Evolutionary conservation across 53 echinoderm and acorn worm species (phyloP).

Genomic region (Echinometra lucunter): DNA sequence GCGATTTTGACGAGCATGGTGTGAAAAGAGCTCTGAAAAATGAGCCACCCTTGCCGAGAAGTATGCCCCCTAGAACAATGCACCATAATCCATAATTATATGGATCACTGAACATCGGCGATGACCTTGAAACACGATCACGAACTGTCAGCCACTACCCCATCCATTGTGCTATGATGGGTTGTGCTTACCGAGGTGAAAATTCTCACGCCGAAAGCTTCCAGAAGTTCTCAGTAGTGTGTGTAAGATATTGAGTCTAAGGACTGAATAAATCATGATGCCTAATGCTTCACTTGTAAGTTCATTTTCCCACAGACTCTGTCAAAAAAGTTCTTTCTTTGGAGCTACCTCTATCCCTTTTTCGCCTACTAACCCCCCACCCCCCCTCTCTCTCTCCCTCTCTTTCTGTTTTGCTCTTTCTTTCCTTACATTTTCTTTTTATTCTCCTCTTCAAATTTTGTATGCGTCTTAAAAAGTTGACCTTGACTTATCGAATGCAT

Average conservation of each 20-base stretch:
- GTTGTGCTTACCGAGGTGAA: not conserved
- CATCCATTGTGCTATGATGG: not conserved
- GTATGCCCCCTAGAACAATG: not conserved
- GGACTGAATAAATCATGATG: not conserved
- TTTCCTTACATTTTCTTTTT: not conserved
- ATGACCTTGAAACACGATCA: not conserved
- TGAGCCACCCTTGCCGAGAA: not conserved
- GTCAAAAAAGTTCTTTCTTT: not conserved
- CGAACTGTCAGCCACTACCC: not conserved
- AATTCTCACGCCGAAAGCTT: slow-evolving; percentile 2
- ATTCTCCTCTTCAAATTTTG: not conserved
- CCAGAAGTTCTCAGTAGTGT: not conserved
- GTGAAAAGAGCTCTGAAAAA: not conserved
- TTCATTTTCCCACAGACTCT: not conserved
- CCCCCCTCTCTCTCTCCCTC: not conserved
- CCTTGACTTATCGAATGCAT: too few species aligned
- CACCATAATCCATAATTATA: not conserved
- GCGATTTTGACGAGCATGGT: not conserved
- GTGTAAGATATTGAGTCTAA: not conserved
- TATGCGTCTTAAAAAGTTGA: too few species aligned
- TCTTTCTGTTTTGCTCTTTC: not conserved
- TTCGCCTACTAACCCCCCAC: not conserved
- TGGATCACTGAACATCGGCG: not conserved
- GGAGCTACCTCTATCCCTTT: not conserved
- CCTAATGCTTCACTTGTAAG: not conserved